Percentiles rank a stretch among this genome's conserved stretches.
Conservation (phyloP, 1,140 invertebrate genomes). For the Pseudoatta argentina region DNA sequence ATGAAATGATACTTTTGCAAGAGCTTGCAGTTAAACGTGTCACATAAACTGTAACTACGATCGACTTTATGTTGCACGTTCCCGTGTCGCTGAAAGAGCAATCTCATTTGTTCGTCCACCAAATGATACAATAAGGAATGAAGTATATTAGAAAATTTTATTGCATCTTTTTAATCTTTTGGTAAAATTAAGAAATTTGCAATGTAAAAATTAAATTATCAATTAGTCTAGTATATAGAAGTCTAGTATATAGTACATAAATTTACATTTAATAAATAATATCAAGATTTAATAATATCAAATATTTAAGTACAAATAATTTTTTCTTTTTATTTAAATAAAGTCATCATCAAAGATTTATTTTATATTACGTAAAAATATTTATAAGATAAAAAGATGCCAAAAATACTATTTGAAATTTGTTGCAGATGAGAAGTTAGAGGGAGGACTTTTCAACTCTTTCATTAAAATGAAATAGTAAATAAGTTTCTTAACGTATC, state of each 20-base stretch:
- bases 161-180: conserved; percentile 7
- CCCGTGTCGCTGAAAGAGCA: conserved; percentile 34
- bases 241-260: too few species aligned
- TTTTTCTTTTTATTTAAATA: neutral
- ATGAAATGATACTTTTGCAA: conserved; percentile 45
- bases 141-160: conserved; percentile 37
- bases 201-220: neutral
- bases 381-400: neutral
- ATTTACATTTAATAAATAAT: neutral
- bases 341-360: neutral
- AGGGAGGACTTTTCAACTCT: conserved; percentile 17
- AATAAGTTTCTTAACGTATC: conserved; percentile 48
- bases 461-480: conserved; percentile 32
- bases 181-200: neutral
- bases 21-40: conserved; percentile 49
- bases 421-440: conserved; percentile 11
- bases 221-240: neutral
- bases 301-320: neutral
- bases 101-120: conserved; percentile 51
- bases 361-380: neutral
- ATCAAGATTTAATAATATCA: neutral
- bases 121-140: conserved; percentile 55
- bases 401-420: conserved; percentile 3
- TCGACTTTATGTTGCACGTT: conserved; percentile 52
- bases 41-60: conserved; percentile 49